phyloP scores from a whole-genome alignment of 2,797 vertebrate species.

The Myripristis murdjan region DNA sequence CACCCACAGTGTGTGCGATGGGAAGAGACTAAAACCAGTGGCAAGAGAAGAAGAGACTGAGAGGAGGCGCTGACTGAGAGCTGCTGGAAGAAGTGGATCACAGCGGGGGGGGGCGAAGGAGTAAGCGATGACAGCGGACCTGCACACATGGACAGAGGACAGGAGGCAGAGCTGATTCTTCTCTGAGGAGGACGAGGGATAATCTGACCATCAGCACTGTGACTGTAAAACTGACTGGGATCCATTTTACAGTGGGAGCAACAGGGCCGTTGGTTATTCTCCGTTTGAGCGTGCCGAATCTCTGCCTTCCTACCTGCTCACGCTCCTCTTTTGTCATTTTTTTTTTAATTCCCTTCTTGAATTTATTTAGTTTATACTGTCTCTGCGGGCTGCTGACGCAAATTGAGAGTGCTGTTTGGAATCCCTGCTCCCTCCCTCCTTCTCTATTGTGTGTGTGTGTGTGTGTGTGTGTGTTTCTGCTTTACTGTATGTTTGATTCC shows the following conservation, averaged over 20 bases:
- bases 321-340: neutral
- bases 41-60: constrained; percentile 50
- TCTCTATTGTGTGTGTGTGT: constrained; percentile 31
- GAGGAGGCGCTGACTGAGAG: constrained; percentile 33
- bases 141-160: constrained; percentile 44
- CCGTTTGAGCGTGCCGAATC: neutral
- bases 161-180: constrained; percentile 49
- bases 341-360: neutral
- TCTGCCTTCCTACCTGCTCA: neutral
- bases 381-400: constrained; percentile 66
- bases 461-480: constrained; percentile 12
- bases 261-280: constrained; percentile 55
- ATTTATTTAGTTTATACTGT: constrained; percentile 18
- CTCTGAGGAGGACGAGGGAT: constrained; percentile 14
- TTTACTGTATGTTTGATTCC: constrained; percentile 41
- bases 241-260: constrained; percentile 73
- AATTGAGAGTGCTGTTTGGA: constrained; percentile 65
- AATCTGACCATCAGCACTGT: constrained; percentile 34
- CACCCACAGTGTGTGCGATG: constrained; percentile 43
- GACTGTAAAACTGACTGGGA: constrained; percentile 54
- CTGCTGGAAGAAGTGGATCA: constrained; percentile 54
- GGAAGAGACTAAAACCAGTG: constrained; percentile 44
- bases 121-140: constrained; percentile 51
- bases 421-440: constrained; percentile 58
- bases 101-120: constrained; percentile 25